A percentile compares a stretch with the other conserved stretches of the same genome.
These are phyloP conservation scores for Camelus dromedarius DNA, from an alignment of 2,113 vertebrate species.

Conservation along the genomic window DNA sequence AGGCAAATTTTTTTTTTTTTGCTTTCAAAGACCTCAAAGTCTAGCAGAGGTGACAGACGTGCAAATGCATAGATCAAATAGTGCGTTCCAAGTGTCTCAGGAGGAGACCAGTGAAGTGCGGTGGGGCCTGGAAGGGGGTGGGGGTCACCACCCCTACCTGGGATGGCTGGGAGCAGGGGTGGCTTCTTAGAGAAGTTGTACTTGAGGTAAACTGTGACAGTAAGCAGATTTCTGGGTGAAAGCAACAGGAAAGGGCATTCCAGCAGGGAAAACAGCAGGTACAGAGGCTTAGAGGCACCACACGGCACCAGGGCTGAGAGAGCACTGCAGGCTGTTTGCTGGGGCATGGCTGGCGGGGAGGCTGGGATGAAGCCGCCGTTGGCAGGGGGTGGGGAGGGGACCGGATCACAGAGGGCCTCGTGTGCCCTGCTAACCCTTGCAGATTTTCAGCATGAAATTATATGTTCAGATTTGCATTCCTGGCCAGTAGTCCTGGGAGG, in stretches of 20 bases:
- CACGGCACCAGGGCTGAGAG: background rate
- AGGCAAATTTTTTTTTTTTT: background rate
- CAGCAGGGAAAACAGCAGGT: background rate
- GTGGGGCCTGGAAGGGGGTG: background rate
- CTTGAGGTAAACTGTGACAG: background rate
- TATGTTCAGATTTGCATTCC: background rate
- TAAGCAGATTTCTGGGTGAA: background rate
- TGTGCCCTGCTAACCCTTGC: background rate
- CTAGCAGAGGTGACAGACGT: background rate
- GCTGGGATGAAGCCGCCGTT: background rate
- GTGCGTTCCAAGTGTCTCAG: background rate
- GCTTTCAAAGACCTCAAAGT: background rate
- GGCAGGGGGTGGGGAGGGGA: background rate
- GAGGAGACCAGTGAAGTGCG: background rate
- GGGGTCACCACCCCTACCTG: too few species aligned
- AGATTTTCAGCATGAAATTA: background rate
- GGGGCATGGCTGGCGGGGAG: background rate
- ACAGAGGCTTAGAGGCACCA: background rate
- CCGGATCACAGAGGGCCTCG: background rate
- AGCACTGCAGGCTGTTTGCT: background rate
- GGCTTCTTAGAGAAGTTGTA: background rate
- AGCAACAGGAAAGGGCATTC: too few species aligned
- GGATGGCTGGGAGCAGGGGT: background rate
- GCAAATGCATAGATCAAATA: background rate
- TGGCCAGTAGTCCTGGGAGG: background rate